phyloP scores from a whole-genome alignment of 2,797 vertebrate genomes.

The Benthosema pterotum region DNA sequence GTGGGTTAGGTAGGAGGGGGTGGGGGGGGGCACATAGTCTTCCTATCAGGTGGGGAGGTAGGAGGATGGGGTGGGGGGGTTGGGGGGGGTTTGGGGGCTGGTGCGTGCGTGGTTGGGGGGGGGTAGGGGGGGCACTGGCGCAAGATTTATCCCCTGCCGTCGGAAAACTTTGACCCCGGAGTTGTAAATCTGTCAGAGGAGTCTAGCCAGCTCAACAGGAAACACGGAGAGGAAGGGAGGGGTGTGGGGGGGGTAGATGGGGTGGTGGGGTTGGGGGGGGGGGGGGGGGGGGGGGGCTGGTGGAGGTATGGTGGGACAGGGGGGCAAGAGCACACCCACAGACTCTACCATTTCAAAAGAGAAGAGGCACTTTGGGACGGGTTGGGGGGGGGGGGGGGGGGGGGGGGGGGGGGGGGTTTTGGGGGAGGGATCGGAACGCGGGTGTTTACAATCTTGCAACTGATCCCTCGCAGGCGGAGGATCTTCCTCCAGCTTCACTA shows the following conservation, averaged over 20 bases:
- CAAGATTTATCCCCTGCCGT: constrained; percentile 82
- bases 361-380: constrained; percentile 52
- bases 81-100: not conserved
- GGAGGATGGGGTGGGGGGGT: constrained; percentile 18
- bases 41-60: constrained; percentile 77
- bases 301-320: no score
- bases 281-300: not conserved
- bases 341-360: constrained; percentile 64
- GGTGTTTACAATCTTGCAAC: constrained; percentile 71
- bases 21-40: constrained; percentile 52
- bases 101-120: constrained; percentile 6
- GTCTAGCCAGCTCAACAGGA: constrained; percentile 84
- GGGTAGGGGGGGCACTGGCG: constrained; percentile 33
- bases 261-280: no score
- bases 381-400: no score
- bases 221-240: constrained; percentile 70
- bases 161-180: constrained; percentile 82
- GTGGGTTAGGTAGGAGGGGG: constrained; percentile 23
- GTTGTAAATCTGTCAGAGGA: constrained; percentile 85
- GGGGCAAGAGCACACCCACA: constrained; percentile 34
- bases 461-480: constrained; percentile 63
- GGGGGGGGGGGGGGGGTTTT: not conserved
- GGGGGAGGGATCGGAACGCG: constrained; percentile 5
- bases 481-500: constrained; percentile 26
- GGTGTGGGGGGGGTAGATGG: constrained; percentile 11